These are phyloP conservation scores for Conops quadrifasciatus DNA, from an alignment of 2,888 invertebrate genomes.

Conservation along the genomic window DNA sequence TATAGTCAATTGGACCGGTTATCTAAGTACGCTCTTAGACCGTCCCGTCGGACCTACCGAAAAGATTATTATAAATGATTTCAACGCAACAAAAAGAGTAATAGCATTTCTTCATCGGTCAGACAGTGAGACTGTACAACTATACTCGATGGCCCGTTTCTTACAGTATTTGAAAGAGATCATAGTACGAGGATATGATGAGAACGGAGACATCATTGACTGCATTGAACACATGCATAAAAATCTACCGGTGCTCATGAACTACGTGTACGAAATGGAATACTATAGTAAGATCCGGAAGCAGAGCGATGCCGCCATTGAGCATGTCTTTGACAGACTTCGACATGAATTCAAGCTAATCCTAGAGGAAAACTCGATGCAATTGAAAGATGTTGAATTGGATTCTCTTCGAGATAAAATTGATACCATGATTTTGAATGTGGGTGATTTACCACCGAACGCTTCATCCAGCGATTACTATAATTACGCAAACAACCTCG, in stretches of 20 bases:
- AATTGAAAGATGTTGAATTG: conserved; percentile 44
- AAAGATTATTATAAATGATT: conserved; percentile 48
- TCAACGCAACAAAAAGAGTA: conserved; percentile 42
- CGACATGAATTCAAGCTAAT: conserved; percentile 48
- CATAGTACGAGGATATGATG: conserved; percentile 44
- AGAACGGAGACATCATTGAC: conserved; percentile 34
- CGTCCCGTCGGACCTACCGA: conserved; percentile 43
- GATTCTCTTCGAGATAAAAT: conserved; percentile 48
- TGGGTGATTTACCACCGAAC: conserved; percentile 55
- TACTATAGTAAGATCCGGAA: conserved; percentile 46
- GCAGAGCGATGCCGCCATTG: conserved; percentile 49
- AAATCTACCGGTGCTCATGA: conserved; percentile 53
- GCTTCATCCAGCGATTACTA: conserved; percentile 47
- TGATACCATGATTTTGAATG: conserved; percentile 48
- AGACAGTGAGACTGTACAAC: conserved; percentile 41
- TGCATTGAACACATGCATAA: conserved; percentile 57
- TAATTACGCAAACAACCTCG: conserved; percentile 44
- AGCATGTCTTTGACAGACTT: conserved; percentile 49
- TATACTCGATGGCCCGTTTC: conserved; percentile 52
- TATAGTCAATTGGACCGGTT: conserved; percentile 49
- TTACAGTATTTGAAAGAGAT: conserved; percentile 47
- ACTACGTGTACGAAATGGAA: conserved; percentile 52
- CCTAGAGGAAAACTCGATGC: conserved; percentile 48
- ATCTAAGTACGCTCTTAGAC: conserved; percentile 45
- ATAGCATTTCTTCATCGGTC: conserved; percentile 45